phyloP scores from a whole-genome alignment of 1,140 invertebrate genomes.

The Neotoxoptera formosana region DNA sequence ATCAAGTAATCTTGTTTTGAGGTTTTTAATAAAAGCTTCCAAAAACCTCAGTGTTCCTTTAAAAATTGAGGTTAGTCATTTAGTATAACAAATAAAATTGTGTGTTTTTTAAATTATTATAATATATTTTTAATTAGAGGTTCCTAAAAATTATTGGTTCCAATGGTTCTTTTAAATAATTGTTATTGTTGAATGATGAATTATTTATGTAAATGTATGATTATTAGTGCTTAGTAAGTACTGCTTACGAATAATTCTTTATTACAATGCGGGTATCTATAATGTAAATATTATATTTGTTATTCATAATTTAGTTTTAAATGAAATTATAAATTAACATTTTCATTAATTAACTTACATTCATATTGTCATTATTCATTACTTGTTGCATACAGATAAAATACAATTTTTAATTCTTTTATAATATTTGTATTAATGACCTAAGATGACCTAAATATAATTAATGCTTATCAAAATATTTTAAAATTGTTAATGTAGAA shows the following conservation, averaged over 20 bases:
- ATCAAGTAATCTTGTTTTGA: conserved; percentile 20
- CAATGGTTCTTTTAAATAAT: background rate
- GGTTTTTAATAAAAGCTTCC: conserved; percentile 43
- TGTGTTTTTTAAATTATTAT: background rate
- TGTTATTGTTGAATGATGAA: background rate
- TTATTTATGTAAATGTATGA: too few relatives aligned
- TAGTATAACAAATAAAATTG: background rate
- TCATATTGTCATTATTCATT: background rate
- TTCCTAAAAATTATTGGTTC: background rate
- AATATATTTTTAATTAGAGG: background rate
- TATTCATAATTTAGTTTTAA: background rate
- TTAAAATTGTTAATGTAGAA: background rate
- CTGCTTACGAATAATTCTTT: background rate
- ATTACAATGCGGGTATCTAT: background rate
- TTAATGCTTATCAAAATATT: background rate
- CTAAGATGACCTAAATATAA: background rate
- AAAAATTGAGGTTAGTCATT: conserved; percentile 37
- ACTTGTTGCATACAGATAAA: background rate
- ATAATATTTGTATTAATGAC: background rate
- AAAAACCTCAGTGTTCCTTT: conserved; percentile 34
- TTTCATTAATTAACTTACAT: background rate
- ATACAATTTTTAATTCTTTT: background rate
- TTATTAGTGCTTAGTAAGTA: background rate
- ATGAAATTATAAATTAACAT: background rate
- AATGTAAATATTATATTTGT: background rate